Evolutionary conservation across 1,140 invertebrate species (phyloP).

Genomic region (Drosophila lacertosa): DNA sequence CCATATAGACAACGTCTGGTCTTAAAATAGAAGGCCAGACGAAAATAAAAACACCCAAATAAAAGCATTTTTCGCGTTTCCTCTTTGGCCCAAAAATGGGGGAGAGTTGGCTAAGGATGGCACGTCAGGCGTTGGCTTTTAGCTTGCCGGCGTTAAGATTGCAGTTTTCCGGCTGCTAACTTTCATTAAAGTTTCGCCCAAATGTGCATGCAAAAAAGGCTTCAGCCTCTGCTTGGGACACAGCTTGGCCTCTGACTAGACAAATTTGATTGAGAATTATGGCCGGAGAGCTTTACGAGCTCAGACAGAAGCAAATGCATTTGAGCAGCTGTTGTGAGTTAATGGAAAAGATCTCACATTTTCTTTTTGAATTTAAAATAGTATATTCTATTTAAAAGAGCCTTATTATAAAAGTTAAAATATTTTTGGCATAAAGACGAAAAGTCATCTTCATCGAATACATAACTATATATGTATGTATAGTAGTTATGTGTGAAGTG

Average conservation of each 20-base stretch:
- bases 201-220: slow-evolving; percentile 52
- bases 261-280: slow-evolving; percentile 48
- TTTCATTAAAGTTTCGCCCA: slow-evolving; percentile 60
- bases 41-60: slow-evolving; percentile 80
- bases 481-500: not conserved
- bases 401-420: too few relatives aligned
- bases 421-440: too few relatives aligned
- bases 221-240: slow-evolving; percentile 2
- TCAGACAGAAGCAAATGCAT: not conserved
- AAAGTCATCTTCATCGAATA: too few relatives aligned
- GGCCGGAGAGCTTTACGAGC: slow-evolving; percentile 1
- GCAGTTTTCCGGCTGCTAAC: slow-evolving; percentile 73
- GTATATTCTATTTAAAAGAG: not conserved
- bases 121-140: slow-evolving; percentile 39
- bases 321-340: slow-evolving; percentile 11
- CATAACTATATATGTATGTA: too few relatives aligned
- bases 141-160: slow-evolving; percentile 55
- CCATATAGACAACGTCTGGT: slow-evolving; percentile 60
- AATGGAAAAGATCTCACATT: not conserved
- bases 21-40: slow-evolving; percentile 57
- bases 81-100: slow-evolving; percentile 26
- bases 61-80: slow-evolving; percentile 76
- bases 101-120: slow-evolving; percentile 2
- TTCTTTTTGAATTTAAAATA: not conserved
- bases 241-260: slow-evolving; percentile 34